phyloP scores from a whole-genome alignment of 2,797 vertebrate species.

The Lutjanus campechanus region DNA sequence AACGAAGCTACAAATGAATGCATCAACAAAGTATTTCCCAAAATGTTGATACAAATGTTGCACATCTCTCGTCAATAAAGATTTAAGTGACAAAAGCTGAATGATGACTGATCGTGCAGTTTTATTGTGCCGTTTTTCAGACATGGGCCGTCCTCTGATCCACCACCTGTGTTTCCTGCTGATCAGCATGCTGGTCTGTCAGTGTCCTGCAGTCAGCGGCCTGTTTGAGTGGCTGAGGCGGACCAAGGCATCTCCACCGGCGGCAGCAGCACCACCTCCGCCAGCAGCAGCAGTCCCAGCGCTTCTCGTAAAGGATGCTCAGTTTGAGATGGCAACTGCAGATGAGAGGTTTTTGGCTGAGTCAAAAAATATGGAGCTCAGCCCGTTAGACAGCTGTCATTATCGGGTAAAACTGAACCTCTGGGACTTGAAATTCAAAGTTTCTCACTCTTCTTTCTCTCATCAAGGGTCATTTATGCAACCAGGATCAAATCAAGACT shows the following conservation, averaged over 20 bases:
- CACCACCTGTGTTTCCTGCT: constrained; percentile 45
- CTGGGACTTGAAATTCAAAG: neutral
- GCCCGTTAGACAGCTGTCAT: constrained; percentile 80
- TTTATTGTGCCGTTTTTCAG: constrained; percentile 24
- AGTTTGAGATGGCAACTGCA: constrained; percentile 79
- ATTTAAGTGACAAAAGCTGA: neutral
- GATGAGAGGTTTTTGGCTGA: constrained; percentile 84
- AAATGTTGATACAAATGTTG: neutral
- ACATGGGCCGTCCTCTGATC: constrained; percentile 58
- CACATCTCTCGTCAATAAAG: neutral
- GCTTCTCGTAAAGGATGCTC: constrained; percentile 61
- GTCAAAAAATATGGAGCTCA: constrained; percentile 75
- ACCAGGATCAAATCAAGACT: neutral
- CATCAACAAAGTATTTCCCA: neutral
- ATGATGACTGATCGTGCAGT: fast-evolving
- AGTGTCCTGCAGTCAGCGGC: constrained; percentile 58
- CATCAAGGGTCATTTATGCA: neutral
- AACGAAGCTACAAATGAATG: neutral
- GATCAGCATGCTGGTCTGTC: constrained; percentile 56
- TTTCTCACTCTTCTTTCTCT: neutral
- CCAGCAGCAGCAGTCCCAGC: constrained; percentile 27
- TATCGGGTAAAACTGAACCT: constrained; percentile 60
- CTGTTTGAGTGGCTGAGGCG: constrained; percentile 86
- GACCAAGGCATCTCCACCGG: constrained; percentile 15
- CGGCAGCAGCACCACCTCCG: constrained; percentile 30